A percentile compares a stretch with the other conserved stretches of the same genome.
Conservation (phyloP, 2,797 vertebrate species). For the Sciurus vulgaris region DNA sequence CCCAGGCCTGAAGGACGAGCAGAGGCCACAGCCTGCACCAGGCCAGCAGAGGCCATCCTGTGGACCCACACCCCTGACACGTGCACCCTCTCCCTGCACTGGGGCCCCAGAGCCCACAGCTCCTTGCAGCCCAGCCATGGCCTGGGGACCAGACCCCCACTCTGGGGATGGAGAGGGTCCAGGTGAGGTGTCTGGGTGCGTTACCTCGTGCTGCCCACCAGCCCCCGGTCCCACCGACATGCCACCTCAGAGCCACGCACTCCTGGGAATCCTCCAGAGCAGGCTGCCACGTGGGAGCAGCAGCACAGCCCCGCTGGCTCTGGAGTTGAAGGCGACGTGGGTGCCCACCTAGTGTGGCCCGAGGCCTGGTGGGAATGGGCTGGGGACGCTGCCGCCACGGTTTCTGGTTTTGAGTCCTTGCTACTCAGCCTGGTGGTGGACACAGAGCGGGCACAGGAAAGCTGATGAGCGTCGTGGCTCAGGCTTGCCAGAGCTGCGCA, state of each 20-base stretch:
- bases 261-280: accelerated
- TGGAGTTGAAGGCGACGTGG: neutral
- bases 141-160: no score
- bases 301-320: neutral
- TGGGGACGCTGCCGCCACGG: accelerated
- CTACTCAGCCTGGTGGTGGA: neutral
- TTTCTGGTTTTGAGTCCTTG: neutral
- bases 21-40: neutral
- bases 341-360: no score
- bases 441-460: neutral
- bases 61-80: no score
- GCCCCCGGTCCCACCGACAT: neutral
- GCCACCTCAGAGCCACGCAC: neutral
- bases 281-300: neutral
- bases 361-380: neutral
- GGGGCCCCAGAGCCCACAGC: neutral
- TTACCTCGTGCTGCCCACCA: neutral
- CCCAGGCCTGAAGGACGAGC: neutral
- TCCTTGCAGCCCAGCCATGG: neutral
- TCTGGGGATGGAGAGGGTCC: accelerated
- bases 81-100: neutral
- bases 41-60: neutral
- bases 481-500: neutral
- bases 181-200: accelerated
- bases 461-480: neutral